Evolutionary conservation across 2,888 invertebrate species (phyloP).

Genomic region (Parnassius orleans): DNA sequence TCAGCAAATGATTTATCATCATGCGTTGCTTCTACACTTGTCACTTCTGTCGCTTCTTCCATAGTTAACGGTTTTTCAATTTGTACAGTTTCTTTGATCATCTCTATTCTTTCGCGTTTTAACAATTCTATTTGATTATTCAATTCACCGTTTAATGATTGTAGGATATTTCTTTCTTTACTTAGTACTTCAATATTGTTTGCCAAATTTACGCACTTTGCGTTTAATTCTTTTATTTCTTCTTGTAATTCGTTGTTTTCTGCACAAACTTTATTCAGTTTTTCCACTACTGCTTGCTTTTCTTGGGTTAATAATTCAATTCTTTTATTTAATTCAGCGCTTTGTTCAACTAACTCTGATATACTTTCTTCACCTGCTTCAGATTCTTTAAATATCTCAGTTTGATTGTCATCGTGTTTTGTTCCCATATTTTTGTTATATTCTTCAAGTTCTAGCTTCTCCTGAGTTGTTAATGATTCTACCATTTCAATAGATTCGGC

Average conservation of each 20-base stretch:
- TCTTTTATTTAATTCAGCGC: conserved; percentile 83
- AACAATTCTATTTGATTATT: conserved; percentile 68
- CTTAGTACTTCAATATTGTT: conserved; percentile 64
- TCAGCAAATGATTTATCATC: conserved; percentile 63
- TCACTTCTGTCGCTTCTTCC: conserved; percentile 55
- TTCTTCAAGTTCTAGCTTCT: conserved; percentile 85
- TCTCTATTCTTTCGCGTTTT: conserved; percentile 65
- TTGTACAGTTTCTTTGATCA: conserved; percentile 68
- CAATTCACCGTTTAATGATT: conserved; percentile 57
- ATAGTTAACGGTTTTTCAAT: conserved; percentile 50
- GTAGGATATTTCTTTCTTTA: conserved; percentile 65
- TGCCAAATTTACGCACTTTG: conserved; percentile 73
- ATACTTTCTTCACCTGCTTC: conserved; percentile 27
- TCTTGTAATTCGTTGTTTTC: conserved; percentile 81
- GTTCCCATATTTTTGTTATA: conserved; percentile 78
- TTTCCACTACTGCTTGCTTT: conserved; percentile 85
- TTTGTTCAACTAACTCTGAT: conserved; percentile 82
- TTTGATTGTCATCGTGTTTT: conserved; percentile 14
- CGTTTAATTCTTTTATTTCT: conserved; percentile 73
- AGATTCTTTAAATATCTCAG: conserved; percentile 45
- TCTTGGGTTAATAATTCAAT: conserved; percentile 86
- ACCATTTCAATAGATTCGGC: conserved; percentile 89
- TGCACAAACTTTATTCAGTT: conserved; percentile 81
- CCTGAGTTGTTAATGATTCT: conserved; percentile 85
- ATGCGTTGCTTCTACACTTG: conserved; percentile 51